Base-by-base conservation (phyloP, 1,140 invertebrate species). In the Tyrophagus putrescentiae region DNA sequence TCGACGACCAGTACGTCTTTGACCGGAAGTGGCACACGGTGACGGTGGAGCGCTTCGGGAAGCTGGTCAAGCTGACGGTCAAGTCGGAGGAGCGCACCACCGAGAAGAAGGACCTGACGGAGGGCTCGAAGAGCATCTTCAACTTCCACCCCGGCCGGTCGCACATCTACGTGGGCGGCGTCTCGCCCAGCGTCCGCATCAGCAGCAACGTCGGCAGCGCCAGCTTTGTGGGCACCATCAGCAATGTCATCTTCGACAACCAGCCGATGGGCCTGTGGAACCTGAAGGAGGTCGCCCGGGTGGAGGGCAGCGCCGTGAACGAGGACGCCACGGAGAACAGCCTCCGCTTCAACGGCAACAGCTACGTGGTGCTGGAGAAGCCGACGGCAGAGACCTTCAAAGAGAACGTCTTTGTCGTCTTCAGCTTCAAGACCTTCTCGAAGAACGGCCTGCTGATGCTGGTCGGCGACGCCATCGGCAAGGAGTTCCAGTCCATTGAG, bases 181-280 rank as follows among this genome's bases (percentile, higher is more conserved):
- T 87, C 62, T 86, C 88, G 0, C 72, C 63, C 4, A 75, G 62
- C 41, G 62, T 65, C 21, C 62, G 64, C 21, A 69, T 85, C 2
- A 85, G 84, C 60, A 70, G 78, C 3, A 76, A 73, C 0, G 75
- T 94, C 3, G 78, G 75, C 7, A 79, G 81, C 44, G 80, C 78
- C 3, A 82, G 80, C 0, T 98, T 92, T 70, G 80, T 83, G 48
- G 95, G 95, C 3, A 78, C 83, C 65, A 85, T 98, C 61, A 92
- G 97, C 69, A 87, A 91, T 54, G 71, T 98, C 0, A 78, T 82
- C 52, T 84, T 97, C 64, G 91, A 91, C 18, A 86, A 90, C 31
- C 82, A 81, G 13, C 83, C 82, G 3, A 79, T 97, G 16, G 92
- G 92, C 0, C 76, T 98, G 16, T 98, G 93, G 93, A 97, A 98